These are phyloP conservation scores for Sebastes diaconus DNA, from an alignment of 2,797 vertebrate species.

Conservation along the genomic window DNA sequence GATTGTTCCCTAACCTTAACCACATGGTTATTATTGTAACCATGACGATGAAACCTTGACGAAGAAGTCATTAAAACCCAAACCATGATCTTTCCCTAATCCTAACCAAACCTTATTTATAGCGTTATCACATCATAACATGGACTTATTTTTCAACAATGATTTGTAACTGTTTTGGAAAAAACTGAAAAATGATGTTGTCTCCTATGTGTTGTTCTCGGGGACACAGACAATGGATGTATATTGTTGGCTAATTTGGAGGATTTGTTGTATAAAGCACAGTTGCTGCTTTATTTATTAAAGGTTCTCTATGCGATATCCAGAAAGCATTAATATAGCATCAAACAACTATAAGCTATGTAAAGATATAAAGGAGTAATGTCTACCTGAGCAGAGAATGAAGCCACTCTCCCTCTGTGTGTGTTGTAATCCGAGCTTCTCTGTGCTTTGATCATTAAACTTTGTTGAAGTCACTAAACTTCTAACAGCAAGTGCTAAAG, in stretches of 20 bases:
- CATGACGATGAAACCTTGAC: neutral
- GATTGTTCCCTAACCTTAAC: neutral
- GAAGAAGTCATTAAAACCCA: too few relatives aligned
- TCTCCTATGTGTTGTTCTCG: neutral
- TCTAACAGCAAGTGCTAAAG: neutral
- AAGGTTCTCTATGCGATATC: too few relatives aligned
- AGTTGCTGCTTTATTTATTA: neutral
- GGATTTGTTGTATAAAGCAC: neutral
- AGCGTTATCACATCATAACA: neutral
- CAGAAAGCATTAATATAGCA: too few relatives aligned
- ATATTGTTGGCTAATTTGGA: neutral
- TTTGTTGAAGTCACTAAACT: neutral
- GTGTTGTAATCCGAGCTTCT: too few relatives aligned
- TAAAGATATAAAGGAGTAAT: too few relatives aligned
- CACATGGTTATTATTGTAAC: neutral
- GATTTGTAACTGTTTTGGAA: neutral
- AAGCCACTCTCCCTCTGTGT: too few relatives aligned
- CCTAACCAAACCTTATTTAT: neutral
- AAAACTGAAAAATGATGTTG: neutral
- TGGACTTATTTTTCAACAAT: neutral
- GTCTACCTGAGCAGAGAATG: too few relatives aligned
- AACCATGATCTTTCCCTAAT: too few relatives aligned
- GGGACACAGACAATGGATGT: neutral
- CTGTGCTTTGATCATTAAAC: neutral
- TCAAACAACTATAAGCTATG: too few relatives aligned